A percentile compares a stretch with the other conserved stretches of the same genome.
Conservation (phyloP, 2,888 invertebrate species). For the Limnephilus auricula region DNA sequence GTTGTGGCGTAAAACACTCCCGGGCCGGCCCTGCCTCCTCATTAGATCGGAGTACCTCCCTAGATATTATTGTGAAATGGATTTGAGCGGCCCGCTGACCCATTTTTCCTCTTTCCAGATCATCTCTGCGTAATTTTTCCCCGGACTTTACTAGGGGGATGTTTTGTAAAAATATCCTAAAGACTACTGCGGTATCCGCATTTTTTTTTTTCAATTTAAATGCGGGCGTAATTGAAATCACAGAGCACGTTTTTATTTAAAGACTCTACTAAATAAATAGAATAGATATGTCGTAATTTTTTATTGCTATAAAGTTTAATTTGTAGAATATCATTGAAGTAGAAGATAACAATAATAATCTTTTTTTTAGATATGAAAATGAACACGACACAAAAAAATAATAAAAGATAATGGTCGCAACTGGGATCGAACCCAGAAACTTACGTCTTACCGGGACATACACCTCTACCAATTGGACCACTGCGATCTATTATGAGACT, state of each 20-base stretch:
- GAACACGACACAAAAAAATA: too few relatives aligned
- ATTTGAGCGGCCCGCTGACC: slow-evolving; percentile 36
- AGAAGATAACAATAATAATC: too few relatives aligned
- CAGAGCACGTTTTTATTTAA: background rate
- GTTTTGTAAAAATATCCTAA: slow-evolving; percentile 5
- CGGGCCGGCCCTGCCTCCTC: background rate
- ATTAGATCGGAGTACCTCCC: slow-evolving; percentile 12
- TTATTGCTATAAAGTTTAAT: too few relatives aligned
- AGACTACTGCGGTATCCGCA: background rate
- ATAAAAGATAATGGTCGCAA: too few relatives aligned
- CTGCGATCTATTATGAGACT: too few relatives aligned
- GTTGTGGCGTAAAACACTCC: slow-evolving; percentile 34
- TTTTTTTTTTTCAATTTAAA: background rate
- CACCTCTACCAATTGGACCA: too few relatives aligned
- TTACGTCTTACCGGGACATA: too few relatives aligned
- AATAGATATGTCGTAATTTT: background rate
- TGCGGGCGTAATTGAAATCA: background rate
- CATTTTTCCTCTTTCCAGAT: slow-evolving; percentile 38
- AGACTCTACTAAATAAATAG: background rate
- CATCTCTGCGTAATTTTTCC: slow-evolving; percentile 3
- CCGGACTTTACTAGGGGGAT: background rate
- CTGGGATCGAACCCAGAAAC: too few relatives aligned
- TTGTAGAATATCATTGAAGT: too few relatives aligned
- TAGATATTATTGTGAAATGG: slow-evolving; percentile 24
- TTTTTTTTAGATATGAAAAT: too few relatives aligned